Percentiles rank a stretch among this genome's conserved stretches.
Evolutionary conservation across 2,113 vertebrate species (phyloP).

Genomic region (Pantherophis guttatus): DNA sequence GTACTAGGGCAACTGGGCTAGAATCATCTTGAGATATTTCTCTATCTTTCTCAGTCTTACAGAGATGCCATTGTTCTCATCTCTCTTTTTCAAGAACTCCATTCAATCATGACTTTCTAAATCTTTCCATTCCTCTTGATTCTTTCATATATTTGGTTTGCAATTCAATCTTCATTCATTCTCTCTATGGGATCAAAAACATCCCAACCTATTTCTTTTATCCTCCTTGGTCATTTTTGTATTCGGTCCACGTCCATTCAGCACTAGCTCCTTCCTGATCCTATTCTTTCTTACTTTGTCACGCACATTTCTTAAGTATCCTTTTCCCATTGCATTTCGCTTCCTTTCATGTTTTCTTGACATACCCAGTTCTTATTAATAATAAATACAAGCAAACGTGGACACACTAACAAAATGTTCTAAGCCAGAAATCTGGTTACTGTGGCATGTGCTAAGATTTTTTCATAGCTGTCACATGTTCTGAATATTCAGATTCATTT

Average conservation of each 20-base stretch:
- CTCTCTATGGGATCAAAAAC: not conserved
- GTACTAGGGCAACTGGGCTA: not conserved
- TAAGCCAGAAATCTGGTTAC: slow-evolving; percentile 35
- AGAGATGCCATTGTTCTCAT: not conserved
- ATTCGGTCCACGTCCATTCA: not conserved
- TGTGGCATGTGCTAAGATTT: slow-evolving; percentile 45
- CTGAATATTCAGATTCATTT: not conserved
- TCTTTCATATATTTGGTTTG: not conserved
- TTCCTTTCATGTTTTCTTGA: not conserved
- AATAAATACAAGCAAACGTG: not conserved
- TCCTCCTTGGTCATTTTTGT: not conserved
- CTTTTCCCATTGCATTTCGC: not conserved
- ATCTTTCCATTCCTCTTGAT: not conserved
- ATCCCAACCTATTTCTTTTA: not conserved
- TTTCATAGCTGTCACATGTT: slow-evolving; percentile 36
- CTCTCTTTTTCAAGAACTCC: not conserved
- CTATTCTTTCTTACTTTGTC: not conserved
- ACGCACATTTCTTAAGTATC: not conserved
- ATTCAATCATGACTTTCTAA: not conserved
- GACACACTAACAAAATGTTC: not conserved
- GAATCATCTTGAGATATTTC: not conserved
- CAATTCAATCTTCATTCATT: not conserved
- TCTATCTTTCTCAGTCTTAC: not conserved
- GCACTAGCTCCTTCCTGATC: not conserved
- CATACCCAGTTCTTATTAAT: not conserved